Evolutionary conservation across 2,113 vertebrate genomes (phyloP).

Genomic region (Carettochelys insculpta): DNA sequence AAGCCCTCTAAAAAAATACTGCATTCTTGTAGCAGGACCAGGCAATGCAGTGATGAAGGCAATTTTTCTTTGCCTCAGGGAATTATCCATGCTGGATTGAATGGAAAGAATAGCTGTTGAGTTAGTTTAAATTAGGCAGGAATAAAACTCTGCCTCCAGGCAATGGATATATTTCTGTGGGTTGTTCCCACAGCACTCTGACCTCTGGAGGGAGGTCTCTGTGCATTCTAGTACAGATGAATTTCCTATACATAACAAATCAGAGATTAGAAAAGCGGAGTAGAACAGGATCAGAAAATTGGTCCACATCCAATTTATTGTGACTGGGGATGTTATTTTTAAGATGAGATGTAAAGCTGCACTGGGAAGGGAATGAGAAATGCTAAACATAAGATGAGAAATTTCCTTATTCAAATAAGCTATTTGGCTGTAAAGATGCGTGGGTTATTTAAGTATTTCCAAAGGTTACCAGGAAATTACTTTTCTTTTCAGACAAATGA

Average conservation of each 20-base stretch:
- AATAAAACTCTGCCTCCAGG: slow-evolving; percentile 30
- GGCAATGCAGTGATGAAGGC: slow-evolving; percentile 20
- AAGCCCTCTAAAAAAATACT: slow-evolving; percentile 62
- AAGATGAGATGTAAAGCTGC: slow-evolving; percentile 19
- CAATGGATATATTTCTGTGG: neutral
- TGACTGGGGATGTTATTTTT: slow-evolving; percentile 35
- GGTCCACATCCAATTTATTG: neutral
- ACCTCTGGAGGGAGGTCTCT: neutral
- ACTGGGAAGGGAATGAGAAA: slow-evolving; percentile 44
- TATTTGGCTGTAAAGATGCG: slow-evolving; percentile 22
- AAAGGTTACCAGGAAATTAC: slow-evolving; percentile 41
- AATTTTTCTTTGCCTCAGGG: slow-evolving; percentile 32
- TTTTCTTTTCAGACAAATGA: slow-evolving; percentile 40
- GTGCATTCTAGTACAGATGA: neutral
- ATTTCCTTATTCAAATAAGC: slow-evolving; percentile 30
- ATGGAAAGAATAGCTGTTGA: slow-evolving; percentile 31
- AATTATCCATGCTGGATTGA: slow-evolving; percentile 36
- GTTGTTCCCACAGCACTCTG: neutral
- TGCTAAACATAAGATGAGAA: slow-evolving; percentile 20
- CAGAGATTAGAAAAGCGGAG: neutral
- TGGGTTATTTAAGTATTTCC: slow-evolving; percentile 48
- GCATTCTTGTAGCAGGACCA: slow-evolving; percentile 36
- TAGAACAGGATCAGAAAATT: neutral
- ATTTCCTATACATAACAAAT: neutral
- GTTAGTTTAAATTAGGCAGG: slow-evolving; percentile 40